Evolutionary conservation across 2,888 invertebrate species (phyloP).

Genomic region (Lamellibrachia columna): DNA sequence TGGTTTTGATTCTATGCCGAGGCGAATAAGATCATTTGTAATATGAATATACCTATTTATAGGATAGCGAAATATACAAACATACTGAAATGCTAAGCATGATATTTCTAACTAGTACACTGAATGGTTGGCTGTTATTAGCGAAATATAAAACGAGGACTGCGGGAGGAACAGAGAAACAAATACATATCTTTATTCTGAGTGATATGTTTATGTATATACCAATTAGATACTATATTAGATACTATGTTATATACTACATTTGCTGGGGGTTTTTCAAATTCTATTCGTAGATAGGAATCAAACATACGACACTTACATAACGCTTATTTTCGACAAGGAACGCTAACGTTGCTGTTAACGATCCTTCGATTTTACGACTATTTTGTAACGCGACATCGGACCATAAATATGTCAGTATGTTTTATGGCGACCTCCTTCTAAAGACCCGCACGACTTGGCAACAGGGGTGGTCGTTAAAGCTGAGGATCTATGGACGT

Average conservation of each 20-base stretch:
- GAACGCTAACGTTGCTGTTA: neutral
- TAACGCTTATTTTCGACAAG: neutral
- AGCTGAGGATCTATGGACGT: neutral
- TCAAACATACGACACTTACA: neutral
- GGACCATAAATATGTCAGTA: neutral
- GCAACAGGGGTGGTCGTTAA: neutral
- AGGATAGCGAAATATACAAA: too few species aligned
- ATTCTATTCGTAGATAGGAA: neutral
- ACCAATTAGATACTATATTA: too few species aligned
- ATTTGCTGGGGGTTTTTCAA: neutral
- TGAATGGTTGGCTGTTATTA: too few species aligned
- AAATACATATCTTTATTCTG: too few species aligned
- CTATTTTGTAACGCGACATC: neutral
- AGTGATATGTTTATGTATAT: too few species aligned
- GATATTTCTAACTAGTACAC: too few species aligned
- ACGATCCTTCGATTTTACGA: neutral
- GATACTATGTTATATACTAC: neutral
- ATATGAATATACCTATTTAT: too few species aligned
- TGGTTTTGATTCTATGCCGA: too few species aligned
- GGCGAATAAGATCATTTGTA: too few species aligned
- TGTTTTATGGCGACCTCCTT: slow-evolving; percentile 10
- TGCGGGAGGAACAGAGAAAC: too few species aligned
- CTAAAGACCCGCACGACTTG: neutral
- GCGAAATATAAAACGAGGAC: too few species aligned
- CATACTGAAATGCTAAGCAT: too few species aligned